Base-by-base conservation (phyloP, 1,140 invertebrate species). In the Nasonia longicornis region DNA sequence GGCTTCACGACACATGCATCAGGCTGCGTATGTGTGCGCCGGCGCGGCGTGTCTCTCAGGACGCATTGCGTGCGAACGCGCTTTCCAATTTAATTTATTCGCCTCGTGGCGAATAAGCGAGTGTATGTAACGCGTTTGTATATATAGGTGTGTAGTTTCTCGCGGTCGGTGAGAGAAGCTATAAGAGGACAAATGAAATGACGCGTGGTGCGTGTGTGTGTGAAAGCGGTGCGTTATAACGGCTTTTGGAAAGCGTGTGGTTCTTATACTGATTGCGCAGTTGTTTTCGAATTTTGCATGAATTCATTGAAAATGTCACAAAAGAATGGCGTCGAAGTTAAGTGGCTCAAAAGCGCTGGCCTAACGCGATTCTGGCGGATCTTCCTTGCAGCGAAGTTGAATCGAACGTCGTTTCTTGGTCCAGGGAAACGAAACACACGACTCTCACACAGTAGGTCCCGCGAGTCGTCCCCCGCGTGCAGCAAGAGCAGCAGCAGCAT, bases 11-110 rank as follows among this genome's bases (percentile, higher is more conserved):
- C 75, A 42, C 63, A 38, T 48, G 64, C 31, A 77, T 77, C 63
- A 77, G 35, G 45, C 8, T 58, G 52, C 38, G 16, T 64, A 6
- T 58, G 73, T 58, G 29, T 26, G 29, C 71, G 2, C 12, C 20
- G 2, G 29, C n/a, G 8, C 20, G 11, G 29, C n/a, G 2, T 29
- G 7, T 26, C 45, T 58, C 3, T 29, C 71, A 69, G 63, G 73
- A 80, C 58, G 74, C 67, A 79, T 82, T 80, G 73, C 82, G 82
- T 74, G 82, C 82, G 82, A 84, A 84, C 67, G 64, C 83, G 64
- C 80, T 87, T 86, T 86, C 84, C 87, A 86, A 87, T 88, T 88
- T 86, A 87, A 88, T 88, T 87, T 88, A 89, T 87, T 85, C 86
- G 83, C 83, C 81, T 87, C 86, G 87, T 85, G 85, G 80, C 81